Evolutionary conservation across 2,797 vertebrate species (phyloP).

Genomic region (Oreochromis grahami): DNA sequence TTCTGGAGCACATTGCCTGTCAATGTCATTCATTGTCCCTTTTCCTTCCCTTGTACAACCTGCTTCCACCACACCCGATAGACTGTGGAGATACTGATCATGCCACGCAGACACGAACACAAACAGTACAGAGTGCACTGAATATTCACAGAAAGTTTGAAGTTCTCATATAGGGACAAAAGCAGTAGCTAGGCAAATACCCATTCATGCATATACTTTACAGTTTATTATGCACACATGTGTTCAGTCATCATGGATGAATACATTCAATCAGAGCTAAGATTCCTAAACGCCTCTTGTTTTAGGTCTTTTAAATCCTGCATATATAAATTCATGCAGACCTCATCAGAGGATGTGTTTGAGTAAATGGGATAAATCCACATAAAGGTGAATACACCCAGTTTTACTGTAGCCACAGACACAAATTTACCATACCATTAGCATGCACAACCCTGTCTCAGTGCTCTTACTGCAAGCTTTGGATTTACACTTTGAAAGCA

Average conservation of each 20-base stretch:
- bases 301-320: background rate
- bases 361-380: conserved; percentile 1
- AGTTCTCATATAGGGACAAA: background rate
- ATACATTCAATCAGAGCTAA: background rate
- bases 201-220: background rate
- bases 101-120: conserved; percentile 6
- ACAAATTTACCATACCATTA: conserved; percentile 19
- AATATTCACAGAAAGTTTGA: conserved; percentile 15
- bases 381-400: background rate
- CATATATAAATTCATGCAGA: background rate
- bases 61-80: conserved; percentile 17
- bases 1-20: conserved; percentile 49
- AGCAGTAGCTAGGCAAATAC: background rate
- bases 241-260: background rate
- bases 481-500: conserved; percentile 46
- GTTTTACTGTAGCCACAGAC: background rate
- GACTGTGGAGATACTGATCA: conserved; percentile 36
- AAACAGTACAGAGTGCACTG: background rate
- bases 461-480: conserved; percentile 6
- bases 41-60: conserved; percentile 28
- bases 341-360: background rate
- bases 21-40: conserved; percentile 74
- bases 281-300: background rate
- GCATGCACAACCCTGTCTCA: conserved; percentile 24
- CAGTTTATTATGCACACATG: background rate